Percentiles rank a stretch among this genome's conserved stretches.
Evolutionary conservation across 2,888 invertebrate species (phyloP).

Genomic region (Masnerella sp.): DNA sequence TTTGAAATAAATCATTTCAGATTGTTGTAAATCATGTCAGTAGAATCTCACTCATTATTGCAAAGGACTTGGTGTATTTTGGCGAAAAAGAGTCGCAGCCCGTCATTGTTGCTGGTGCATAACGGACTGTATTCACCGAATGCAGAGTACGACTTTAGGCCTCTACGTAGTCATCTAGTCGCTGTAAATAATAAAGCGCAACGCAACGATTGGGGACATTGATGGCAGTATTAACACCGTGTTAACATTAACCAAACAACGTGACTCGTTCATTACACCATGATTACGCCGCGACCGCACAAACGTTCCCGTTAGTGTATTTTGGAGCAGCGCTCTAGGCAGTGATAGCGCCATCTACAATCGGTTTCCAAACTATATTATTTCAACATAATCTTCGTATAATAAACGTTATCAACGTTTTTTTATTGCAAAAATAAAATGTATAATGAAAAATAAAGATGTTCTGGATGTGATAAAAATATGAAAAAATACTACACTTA

Average conservation of each 20-base stretch:
- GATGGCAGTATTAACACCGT: slow-evolving; percentile 6
- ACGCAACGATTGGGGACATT: slow-evolving; percentile 18
- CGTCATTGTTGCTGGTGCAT: slow-evolving; percentile 35
- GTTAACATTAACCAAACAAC: too few relatives aligned
- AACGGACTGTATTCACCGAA: slow-evolving; percentile 12
- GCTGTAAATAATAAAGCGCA: slow-evolving; percentile 5
- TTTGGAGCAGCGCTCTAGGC: too few relatives aligned
- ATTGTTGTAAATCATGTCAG: slow-evolving; percentile 7
- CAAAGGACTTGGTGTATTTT: slow-evolving; percentile 11
- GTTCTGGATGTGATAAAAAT: too few relatives aligned
- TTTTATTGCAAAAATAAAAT: too few relatives aligned
- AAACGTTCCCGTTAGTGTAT: not conserved
- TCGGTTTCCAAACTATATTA: too few relatives aligned
- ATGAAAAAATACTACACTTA: too few relatives aligned
- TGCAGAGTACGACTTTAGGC: not conserved
- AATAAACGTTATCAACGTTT: too few relatives aligned
- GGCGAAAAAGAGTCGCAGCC: not conserved
- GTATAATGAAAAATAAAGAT: too few relatives aligned
- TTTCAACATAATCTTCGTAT: too few relatives aligned
- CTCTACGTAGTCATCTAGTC: not conserved
- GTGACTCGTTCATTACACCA: slow-evolving; percentile 16
- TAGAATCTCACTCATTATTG: slow-evolving; percentile 27
- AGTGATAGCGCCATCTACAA: too few relatives aligned
- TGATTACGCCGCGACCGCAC: not conserved
- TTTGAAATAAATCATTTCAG: too few relatives aligned